Conservation (phyloP, 1,140 invertebrate genomes). For the Pseudomyrmex sp. region DNA sequence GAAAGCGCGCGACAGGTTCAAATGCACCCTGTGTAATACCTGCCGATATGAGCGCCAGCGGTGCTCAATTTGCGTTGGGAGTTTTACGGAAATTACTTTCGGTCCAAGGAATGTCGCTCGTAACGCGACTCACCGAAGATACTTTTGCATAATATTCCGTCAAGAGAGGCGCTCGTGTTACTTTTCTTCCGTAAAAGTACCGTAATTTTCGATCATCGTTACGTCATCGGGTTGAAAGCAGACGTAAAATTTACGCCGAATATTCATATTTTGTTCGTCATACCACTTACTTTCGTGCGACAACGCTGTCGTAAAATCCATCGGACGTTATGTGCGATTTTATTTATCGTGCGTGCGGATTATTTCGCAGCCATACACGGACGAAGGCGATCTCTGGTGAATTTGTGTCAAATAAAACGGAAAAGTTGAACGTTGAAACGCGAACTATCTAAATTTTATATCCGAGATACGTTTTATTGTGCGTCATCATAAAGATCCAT, state of each 20-base stretch:
- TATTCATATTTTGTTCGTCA: neutral
- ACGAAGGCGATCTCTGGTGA: neutral
- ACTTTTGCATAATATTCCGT: slow-evolving; percentile 22
- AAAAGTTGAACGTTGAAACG: neutral
- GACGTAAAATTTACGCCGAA: slow-evolving; percentile 7
- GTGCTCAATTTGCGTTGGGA: neutral
- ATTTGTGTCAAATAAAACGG: neutral
- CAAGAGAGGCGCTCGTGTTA: neutral
- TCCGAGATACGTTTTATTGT: neutral
- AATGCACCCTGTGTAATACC: neutral
- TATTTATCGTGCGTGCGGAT: neutral
- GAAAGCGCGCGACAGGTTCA: slow-evolving; percentile 32
- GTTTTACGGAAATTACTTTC: slow-evolving; percentile 19
- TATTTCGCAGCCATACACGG: neutral
- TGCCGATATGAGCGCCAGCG: neutral
- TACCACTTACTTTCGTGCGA: neutral
- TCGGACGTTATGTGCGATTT: neutral
- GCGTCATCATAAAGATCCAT: neutral
- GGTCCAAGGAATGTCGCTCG: slow-evolving; percentile 23
- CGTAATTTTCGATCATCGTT: neutral
- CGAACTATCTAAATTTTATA: slow-evolving; percentile 25
- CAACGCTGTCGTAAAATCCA: neutral
- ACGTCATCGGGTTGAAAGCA: neutral
- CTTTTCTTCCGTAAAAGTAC: neutral
- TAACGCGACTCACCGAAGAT: neutral